Evolutionary conservation across 2,797 vertebrate genomes (phyloP), one percentile per base, ranked within the genome.

Genomic region (Australoheros facetus): DNA sequence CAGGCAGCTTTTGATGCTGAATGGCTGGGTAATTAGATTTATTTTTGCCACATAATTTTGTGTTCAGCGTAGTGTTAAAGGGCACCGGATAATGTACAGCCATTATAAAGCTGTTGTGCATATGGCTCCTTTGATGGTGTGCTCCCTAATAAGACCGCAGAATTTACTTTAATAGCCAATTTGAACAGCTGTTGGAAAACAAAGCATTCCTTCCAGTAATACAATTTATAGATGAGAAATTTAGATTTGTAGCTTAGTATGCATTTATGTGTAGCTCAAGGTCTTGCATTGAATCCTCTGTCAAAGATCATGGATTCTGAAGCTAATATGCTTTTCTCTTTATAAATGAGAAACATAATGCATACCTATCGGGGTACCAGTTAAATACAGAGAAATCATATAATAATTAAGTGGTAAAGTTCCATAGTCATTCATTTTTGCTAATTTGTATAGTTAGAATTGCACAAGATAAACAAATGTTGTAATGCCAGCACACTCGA

Each of bases 21-120:
- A 90, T 83, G 86, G 84, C 89, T 90, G 84, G 87, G 83, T 93
- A 93, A 94, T 94, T 93, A 91, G 89, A 93, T 93, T 91, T 88
- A 89, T 92, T 92, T 89, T 87, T 86, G 79, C 87, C 90, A 90
- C 86, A 91, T 92, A 87, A 87, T 92, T 94, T 93, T 92, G 87
- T 92, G 86, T 91, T 91, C 90, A 91, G 85, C 53, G 66, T 84
- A 82, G 84, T 91, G 90, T 93, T 93, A 94, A 92, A 95, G 91
- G 93, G 85, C 91, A 90, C 59, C 9, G 51, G 83, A 90, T 91
- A 90, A 91, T 90, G 90, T 89, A 89, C 85, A 88, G 79, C 90
- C 88, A 91, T 93, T 93, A 92, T 85, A 85, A 89, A 91, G 87
- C 87, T 89, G 82, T 83, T 92, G 89, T 91, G 85, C 87, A 77